Evolutionary conservation across 2,797 vertebrate species (phyloP).

Genomic region (Cyprinella venusta): DNA sequence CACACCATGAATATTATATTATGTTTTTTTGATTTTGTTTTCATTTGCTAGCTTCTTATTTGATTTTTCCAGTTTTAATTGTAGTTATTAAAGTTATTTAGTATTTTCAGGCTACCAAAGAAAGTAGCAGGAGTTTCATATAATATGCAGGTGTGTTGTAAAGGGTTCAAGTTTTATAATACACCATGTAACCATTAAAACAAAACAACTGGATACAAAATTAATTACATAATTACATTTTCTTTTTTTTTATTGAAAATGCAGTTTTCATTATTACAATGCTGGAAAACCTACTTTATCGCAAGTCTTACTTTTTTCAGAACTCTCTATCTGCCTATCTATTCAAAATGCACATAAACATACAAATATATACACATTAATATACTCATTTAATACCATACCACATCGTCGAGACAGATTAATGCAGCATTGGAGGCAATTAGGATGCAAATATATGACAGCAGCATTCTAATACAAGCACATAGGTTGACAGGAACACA

Average conservation of each 20-base stretch:
- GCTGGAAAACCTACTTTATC: neutral
- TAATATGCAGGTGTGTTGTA: too few species aligned
- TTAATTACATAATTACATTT: too few species aligned
- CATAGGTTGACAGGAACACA: constrained; percentile 77
- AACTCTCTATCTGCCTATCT: neutral
- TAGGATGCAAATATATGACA: constrained; percentile 76
- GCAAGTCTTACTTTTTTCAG: neutral
- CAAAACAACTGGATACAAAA: too few species aligned
- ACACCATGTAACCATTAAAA: neutral
- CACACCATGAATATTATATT: too few species aligned
- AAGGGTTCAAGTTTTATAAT: too few species aligned
- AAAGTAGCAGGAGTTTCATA: too few species aligned
- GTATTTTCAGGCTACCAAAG: neutral
- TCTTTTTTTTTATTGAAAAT: neutral
- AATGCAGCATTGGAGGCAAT: constrained; percentile 64
- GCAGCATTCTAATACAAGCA: constrained; percentile 65
- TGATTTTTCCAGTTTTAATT: neutral
- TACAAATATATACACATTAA: constrained; percentile 34
- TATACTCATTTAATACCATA: constrained; percentile 37
- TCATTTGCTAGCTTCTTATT: neutral
- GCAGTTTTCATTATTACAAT: neutral
- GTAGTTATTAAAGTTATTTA: too few species aligned
- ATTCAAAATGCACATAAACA: constrained; percentile 17
- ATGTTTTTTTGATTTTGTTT: too few species aligned
- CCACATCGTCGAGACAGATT: constrained; percentile 56